Evolutionary conservation across 2,797 vertebrate species (phyloP), one percentile per base, ranked within the genome.

Genomic region (Mareca penelope): DNA sequence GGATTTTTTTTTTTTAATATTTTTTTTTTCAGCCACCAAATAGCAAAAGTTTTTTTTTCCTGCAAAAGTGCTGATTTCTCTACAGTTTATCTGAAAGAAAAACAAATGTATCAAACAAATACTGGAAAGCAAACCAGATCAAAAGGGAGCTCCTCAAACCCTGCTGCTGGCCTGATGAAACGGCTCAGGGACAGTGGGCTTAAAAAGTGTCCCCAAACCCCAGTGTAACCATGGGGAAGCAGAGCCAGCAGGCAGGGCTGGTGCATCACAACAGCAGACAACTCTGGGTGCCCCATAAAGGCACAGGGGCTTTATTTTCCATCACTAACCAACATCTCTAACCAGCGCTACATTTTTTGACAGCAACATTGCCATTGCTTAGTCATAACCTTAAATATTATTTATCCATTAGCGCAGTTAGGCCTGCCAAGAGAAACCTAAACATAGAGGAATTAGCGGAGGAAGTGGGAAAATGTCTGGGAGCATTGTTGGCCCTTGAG

Each of bases 1-100:
- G 77, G 39, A 89, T 55, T 92, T 94, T 84, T 84, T 84, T 84
- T 84, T 78, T n/a, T 19, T 31, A 63, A 60, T 28, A 37, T 57
- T 55, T 28, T 40, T 50, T 48, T 24, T 7, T 17, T 75, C 19
- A 81, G 29, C 52, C 67, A 79, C 50, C 13, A 48, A 80, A 80
- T 52, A 92, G 13, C 65, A 79, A 35, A 90, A 81, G 23, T 31
- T 3, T 76, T 83, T 67, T 81, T 31, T 42, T 31, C 52, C 39
- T 21, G 52, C 5, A 70, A 65, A 60, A 46, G 17, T 24, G 3
- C 21, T 39, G 35, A n/a, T 37, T 91, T 79, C 42, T 91, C 78
- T 65, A 9, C 53, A 80, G 40, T 39, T 85, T 63, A 75, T 35
- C 35, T 50, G 15, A 67, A 44, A 78, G 90, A 37, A 28, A 48